Evolutionary conservation across 2,113 vertebrate genomes (phyloP).

Genomic region (Progne subis): DNA sequence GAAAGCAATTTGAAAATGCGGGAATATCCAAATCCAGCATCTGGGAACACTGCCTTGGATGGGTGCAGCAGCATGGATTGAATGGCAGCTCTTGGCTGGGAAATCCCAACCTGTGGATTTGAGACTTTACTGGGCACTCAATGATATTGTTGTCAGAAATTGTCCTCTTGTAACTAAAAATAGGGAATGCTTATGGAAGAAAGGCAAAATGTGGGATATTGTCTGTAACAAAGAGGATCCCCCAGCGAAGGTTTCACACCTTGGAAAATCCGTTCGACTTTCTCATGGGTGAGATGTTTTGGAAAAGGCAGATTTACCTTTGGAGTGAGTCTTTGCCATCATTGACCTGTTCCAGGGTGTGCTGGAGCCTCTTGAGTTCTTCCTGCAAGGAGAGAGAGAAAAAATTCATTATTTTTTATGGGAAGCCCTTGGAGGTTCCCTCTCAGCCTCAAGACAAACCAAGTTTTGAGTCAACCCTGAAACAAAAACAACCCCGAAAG

Average conservation of each 20-base stretch:
- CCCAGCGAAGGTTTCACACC: background rate
- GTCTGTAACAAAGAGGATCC: background rate
- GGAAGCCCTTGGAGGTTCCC: background rate
- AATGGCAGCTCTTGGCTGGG: background rate
- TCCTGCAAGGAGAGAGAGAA: slow-evolving; percentile 74
- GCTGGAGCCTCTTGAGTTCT: slow-evolving; percentile 86
- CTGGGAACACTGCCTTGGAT: background rate
- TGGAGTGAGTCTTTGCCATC: slow-evolving; percentile 83
- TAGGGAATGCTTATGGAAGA: background rate
- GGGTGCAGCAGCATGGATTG: background rate
- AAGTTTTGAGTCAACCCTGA: fast-evolving
- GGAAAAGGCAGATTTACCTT: slow-evolving; percentile 76
- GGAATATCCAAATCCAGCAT: background rate
- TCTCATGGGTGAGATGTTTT: fast-evolving
- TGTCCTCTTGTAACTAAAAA: background rate
- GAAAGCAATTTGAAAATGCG: background rate
- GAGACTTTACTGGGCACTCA: background rate
- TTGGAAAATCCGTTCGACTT: background rate
- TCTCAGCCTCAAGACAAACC: background rate
- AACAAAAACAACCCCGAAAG: fast-evolving
- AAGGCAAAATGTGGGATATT: background rate
- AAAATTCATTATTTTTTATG: background rate
- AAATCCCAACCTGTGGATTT: background rate
- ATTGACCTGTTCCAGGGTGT: slow-evolving; percentile 77
- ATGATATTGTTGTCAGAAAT: background rate